Percentiles rank a stretch among this genome's conserved stretches.
These are phyloP conservation scores for Drosophila lacteicornis DNA, from an alignment of 1,140 invertebrate species.

Conservation along the genomic window DNA sequence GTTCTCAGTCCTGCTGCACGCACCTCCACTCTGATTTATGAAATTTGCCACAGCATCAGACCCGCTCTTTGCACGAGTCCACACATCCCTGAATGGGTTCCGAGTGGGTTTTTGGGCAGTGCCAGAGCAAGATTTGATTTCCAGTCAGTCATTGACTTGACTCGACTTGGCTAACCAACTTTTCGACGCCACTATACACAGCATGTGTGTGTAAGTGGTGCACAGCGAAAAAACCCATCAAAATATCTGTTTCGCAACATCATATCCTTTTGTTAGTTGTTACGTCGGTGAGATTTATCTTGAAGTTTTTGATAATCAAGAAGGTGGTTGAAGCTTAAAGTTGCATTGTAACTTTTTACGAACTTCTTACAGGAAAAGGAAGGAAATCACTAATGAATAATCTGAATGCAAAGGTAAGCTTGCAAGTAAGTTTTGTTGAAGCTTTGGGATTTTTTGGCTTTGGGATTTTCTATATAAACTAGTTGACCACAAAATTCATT, in stretches of 20 bases:
- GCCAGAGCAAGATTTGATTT: slow-evolving; percentile 42
- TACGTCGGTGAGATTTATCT: not conserved
- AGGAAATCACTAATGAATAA: not conserved
- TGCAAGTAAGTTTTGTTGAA: not conserved
- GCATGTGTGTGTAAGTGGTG: slow-evolving; percentile 15
- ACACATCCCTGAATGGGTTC: slow-evolving; percentile 17
- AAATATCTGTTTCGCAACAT: slow-evolving; percentile 11
- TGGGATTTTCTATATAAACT: too few species aligned
- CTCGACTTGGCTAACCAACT: slow-evolving; percentile 45
- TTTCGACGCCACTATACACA: slow-evolving; percentile 17
- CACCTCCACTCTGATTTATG: slow-evolving; percentile 69
- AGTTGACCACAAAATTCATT: too few species aligned
- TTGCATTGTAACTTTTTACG: not conserved
- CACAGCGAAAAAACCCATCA: slow-evolving; percentile 20
- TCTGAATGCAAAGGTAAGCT: not conserved
- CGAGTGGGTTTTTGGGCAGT: slow-evolving; percentile 3
- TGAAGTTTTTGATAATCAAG: not conserved
- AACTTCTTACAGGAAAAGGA: not conserved
- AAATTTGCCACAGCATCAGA: slow-evolving; percentile 54
- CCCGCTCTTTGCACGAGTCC: slow-evolving; percentile 19
- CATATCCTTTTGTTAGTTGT: slow-evolving; percentile 11
- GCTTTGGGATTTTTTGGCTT: too few species aligned
- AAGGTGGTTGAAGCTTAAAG: not conserved
- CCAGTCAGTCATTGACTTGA: slow-evolving; percentile 45
- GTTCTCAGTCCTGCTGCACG: slow-evolving; percentile 10